phyloP scores from a whole-genome alignment of 2,888 invertebrate genomes.

The Dysmachus trigonus region DNA sequence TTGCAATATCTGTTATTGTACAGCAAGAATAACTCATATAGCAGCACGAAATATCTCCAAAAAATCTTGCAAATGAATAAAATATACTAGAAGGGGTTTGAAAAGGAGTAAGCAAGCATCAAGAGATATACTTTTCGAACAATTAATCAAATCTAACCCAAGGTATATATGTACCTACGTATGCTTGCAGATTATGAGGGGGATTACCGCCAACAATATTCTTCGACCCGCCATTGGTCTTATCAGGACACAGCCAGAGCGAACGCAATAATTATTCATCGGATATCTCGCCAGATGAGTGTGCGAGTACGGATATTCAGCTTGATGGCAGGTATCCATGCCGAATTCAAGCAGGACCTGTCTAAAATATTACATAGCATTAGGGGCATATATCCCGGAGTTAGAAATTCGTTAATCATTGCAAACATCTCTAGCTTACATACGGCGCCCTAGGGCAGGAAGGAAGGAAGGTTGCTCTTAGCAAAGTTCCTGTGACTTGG shows the following conservation, averaged over 20 bases:
- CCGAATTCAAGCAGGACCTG: neutral
- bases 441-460: neutral
- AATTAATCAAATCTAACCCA: neutral
- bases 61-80: neutral
- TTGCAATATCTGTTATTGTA: no score
- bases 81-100: neutral
- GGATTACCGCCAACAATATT: constrained; percentile 1
- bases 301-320: neutral
- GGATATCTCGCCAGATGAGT: constrained; percentile 8
- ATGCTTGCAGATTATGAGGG: neutral
- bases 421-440: neutral
- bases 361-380: constrained; percentile 13
- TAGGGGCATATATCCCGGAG: constrained; percentile 1
- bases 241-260: neutral
- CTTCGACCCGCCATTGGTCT: constrained; percentile 3
- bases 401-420: constrained; percentile 28
- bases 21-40: no score
- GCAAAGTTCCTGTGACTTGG: neutral
- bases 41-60: neutral
- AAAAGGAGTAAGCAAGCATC: neutral
- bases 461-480: neutral
- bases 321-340: neutral
- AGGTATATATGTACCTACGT: neutral
- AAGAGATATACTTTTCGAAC: neutral
- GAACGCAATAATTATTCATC: constrained; percentile 12